Percentiles rank a stretch among this genome's conserved stretches.
Conservation (phyloP, 2,113 vertebrate genomes). For the Suncus etruscus region DNA sequence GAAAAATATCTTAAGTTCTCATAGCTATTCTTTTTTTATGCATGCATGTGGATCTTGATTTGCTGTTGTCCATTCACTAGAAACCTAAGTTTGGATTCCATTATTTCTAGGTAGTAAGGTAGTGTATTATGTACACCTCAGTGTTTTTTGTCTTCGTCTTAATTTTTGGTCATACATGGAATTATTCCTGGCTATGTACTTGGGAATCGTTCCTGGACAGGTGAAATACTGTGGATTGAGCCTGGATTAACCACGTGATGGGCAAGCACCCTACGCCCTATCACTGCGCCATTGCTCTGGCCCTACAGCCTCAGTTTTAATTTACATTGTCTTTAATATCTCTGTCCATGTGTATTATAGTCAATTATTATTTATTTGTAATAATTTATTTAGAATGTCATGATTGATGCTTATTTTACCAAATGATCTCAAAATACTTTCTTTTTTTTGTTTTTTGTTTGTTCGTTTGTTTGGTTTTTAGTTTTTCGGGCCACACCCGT, state of each 20-base stretch:
- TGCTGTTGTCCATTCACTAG: not conserved
- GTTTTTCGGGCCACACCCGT: too few species aligned
- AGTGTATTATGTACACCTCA: not conserved
- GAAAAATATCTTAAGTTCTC: slow-evolving; percentile 7
- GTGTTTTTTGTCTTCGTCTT: not conserved
- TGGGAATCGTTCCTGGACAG: too few species aligned
- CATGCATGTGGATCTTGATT: not conserved
- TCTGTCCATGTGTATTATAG: not conserved
- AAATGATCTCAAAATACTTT: not conserved
- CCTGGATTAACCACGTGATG: too few species aligned
- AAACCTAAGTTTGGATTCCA: not conserved
- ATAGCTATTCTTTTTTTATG: not conserved
- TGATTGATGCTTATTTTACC: not conserved
- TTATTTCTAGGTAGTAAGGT: not conserved
- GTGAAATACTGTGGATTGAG: too few species aligned
- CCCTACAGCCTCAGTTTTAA: not conserved
- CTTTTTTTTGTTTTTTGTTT: too few species aligned
- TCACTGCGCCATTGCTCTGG: too few species aligned
- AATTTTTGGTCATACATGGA: too few species aligned
- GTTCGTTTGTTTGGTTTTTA: too few species aligned
- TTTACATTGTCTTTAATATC: not conserved
- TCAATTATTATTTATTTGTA: not conserved
- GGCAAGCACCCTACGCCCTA: too few species aligned
- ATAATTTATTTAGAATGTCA: not conserved
- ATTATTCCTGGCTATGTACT: too few species aligned